Percentiles rank a stretch among this genome's conserved stretches.
Conservation (phyloP, 2,888 invertebrate species). For the Callyntrura sp. region DNA sequence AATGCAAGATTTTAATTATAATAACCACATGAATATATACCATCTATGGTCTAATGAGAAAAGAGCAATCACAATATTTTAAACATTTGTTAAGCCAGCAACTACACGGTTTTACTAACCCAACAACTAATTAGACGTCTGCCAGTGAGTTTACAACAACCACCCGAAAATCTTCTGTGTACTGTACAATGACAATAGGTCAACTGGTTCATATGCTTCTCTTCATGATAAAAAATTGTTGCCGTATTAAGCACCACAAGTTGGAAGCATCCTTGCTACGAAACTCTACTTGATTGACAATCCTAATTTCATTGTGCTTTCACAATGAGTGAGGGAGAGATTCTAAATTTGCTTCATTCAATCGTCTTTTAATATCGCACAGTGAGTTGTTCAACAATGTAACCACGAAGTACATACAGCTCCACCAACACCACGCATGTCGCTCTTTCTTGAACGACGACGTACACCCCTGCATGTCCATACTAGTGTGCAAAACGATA, state of each 20-base stretch:
- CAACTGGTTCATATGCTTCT: conserved; percentile 7
- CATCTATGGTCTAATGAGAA: conserved; percentile 51
- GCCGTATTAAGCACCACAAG: not conserved
- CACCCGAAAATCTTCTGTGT: conserved; percentile 36
- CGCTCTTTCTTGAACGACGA: too few relatives aligned
- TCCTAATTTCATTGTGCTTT: conserved; percentile 4
- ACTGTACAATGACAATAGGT: not conserved
- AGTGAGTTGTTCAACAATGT: not conserved
- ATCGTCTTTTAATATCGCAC: not conserved
- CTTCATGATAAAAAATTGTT: not conserved
- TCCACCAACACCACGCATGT: conserved; percentile 5
- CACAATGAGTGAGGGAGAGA: not conserved
- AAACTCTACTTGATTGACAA: not conserved
- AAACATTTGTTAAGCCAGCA: not conserved
- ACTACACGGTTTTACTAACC: not conserved
- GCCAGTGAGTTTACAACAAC: not conserved
- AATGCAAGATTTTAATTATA: conserved; percentile 33
- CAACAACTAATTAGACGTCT: not conserved
- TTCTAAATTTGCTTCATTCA: not conserved
- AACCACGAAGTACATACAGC: not conserved
- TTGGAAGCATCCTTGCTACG: not conserved
- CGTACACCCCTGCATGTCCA: too few relatives aligned
- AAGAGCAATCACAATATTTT: conserved; percentile 44
- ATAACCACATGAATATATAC: conserved; percentile 37
- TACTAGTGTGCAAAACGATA: not conserved